These are phyloP conservation scores for Nemurella pictetii DNA, from an alignment of 2,888 invertebrate species.

Conservation along the genomic window DNA sequence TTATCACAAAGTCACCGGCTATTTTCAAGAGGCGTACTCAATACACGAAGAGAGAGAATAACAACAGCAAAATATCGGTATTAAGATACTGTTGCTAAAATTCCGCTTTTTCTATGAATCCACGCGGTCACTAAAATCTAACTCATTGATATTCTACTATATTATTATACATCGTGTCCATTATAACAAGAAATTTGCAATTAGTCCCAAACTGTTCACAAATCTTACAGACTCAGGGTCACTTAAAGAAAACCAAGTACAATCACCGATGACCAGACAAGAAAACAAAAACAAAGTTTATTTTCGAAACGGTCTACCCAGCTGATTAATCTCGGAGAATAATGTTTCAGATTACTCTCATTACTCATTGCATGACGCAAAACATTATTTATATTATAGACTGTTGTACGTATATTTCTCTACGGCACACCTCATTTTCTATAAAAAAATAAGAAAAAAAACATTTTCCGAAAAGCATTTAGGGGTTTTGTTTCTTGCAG, in stretches of 20 bases:
- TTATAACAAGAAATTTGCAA: conserved; percentile 16
- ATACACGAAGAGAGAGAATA: neutral
- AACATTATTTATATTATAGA: neutral
- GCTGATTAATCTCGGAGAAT: conserved; percentile 12
- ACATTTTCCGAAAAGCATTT: neutral
- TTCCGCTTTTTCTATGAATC: neutral
- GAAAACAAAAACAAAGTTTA: neutral
- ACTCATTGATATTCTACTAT: conserved; percentile 27
- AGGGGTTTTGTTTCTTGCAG: neutral
- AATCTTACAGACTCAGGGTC: conserved; percentile 38
- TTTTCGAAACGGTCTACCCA: neutral
- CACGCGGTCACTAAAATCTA: conserved; percentile 2
- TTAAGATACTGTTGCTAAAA: neutral
- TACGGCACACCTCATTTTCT: neutral
- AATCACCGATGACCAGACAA: conserved; percentile 31
- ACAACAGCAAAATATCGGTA: neutral
- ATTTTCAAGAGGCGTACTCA: neutral
- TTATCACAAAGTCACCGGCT: too few relatives aligned
- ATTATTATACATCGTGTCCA: conserved; percentile 33
- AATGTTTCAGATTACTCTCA: neutral
- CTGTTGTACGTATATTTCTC: neutral
- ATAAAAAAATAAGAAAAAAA: neutral
- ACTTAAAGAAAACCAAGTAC: conserved; percentile 37
- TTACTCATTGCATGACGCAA: neutral
- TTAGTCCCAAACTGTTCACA: conserved; percentile 11